These are phyloP conservation scores for Knipowitschia caucasica DNA, from an alignment of 2,797 vertebrate genomes.

Conservation along the genomic window DNA sequence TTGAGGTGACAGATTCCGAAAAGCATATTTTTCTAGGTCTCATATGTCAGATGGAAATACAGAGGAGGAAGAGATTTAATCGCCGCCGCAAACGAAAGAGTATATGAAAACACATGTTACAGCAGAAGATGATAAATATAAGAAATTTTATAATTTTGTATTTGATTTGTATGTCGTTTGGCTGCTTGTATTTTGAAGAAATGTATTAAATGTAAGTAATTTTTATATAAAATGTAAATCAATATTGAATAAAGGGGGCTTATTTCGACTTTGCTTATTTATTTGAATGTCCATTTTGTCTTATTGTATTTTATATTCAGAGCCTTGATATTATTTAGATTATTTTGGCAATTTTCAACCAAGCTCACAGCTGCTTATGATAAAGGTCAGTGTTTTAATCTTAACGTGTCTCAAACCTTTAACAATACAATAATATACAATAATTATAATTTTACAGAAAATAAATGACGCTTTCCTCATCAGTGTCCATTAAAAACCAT, in stretches of 20 bases:
- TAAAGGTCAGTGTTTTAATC: constrained; percentile 1
- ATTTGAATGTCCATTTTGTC: not conserved
- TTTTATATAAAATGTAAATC: constrained; percentile 84
- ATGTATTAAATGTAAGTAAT: constrained; percentile 87
- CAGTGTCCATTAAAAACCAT: no score
- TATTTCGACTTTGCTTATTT: constrained; percentile 69
- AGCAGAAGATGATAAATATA: constrained; percentile 77
- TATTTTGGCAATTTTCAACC: not conserved
- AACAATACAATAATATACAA: no score
- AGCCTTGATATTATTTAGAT: not conserved
- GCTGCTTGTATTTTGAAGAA: constrained; percentile 87
- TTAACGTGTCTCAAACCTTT: not conserved
- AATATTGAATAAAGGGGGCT: constrained; percentile 84
- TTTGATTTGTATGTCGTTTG: constrained; percentile 86
- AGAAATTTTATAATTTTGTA: constrained; percentile 87
- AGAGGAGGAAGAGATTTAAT: constrained; percentile 58
- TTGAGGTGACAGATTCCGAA: constrained; percentile 66
- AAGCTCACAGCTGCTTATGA: not conserved
- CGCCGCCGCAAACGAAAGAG: constrained; percentile 56
- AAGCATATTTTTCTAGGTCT: constrained; percentile 74
- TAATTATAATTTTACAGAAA: no score
- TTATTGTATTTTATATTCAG: not conserved
- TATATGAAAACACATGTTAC: constrained; percentile 68
- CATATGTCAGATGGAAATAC: constrained; percentile 53
- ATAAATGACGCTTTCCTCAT: no score